Evolutionary conservation across 35 echinoderm and acorn worm genomes (phyloP).

Genomic region (Hemicentrotus pulcherrimus): DNA sequence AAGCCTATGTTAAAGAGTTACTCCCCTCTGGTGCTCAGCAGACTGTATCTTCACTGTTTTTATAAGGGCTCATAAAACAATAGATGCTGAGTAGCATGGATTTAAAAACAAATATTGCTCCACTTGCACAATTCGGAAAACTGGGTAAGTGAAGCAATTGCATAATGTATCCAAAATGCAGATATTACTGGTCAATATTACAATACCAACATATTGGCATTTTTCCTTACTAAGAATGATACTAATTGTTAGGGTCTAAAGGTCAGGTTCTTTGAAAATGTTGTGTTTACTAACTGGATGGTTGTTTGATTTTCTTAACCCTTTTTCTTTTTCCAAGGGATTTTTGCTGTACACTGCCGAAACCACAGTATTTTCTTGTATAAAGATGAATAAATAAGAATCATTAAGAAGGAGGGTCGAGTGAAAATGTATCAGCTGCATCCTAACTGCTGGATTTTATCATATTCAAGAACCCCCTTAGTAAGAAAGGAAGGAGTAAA

Average conservation of each 20-base stretch:
- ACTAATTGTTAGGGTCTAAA: not conserved
- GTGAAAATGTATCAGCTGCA: not conserved
- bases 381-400: not conserved
- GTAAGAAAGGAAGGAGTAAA: not conserved
- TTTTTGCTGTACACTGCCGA: not conserved
- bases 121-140: not conserved
- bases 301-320: not conserved
- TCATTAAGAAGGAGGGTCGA: no score
- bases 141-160: not conserved
- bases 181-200: no score
- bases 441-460: not conserved
- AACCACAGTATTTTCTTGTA: not conserved
- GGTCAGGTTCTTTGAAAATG: not conserved
- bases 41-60: no score
- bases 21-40: no score
- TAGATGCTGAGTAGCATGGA: no score
- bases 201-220: no score
- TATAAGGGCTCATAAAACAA: no score
- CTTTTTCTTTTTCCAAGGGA: not conserved
- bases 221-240: no score
- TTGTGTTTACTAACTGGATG: not conserved
- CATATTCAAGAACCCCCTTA: not conserved
- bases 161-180: not conserved
- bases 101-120: not conserved
- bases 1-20: no score